Conservation (phyloP, 2,113 vertebrate genomes). For the Centrocercus urophasianus region DNA sequence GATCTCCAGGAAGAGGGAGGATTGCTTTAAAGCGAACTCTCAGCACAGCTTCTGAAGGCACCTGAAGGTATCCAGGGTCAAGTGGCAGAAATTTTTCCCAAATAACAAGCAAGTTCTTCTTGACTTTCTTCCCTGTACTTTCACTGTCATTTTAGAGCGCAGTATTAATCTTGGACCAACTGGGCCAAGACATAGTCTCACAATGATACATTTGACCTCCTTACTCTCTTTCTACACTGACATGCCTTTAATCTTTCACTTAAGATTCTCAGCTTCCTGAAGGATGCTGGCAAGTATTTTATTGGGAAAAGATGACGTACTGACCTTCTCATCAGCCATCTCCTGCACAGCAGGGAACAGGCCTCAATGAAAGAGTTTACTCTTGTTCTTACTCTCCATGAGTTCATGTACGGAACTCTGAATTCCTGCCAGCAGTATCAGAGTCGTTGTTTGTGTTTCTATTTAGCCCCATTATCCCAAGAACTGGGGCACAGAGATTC, state of each 20-base stretch:
- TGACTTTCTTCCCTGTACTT: neutral
- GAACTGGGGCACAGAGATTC: constrained; percentile 38
- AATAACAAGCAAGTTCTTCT: neutral
- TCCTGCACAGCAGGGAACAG: constrained; percentile 47
- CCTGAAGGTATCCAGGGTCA: neutral
- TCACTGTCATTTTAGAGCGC: neutral
- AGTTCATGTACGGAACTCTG: constrained; percentile 53
- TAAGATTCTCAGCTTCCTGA: neutral
- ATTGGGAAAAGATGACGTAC: neutral
- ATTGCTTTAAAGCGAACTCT: neutral
- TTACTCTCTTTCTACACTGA: neutral
- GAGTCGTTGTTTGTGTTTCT: constrained; percentile 39
- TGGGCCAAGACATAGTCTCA: neutral
- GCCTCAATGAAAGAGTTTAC: constrained; percentile 33
- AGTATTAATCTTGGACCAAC: neutral
- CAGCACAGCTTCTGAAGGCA: neutral
- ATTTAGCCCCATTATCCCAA: constrained; percentile 27
- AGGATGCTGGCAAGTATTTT: neutral
- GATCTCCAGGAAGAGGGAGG: neutral
- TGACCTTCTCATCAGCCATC: constrained; percentile 29
- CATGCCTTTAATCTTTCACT: neutral
- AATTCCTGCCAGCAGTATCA: constrained; percentile 57
- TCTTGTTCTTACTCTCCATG: constrained; percentile 59
- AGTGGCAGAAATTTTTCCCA: neutral
- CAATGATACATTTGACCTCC: neutral